Conservation (phyloP, 2,797 vertebrate species). For the Coregonus sp. region DNA sequence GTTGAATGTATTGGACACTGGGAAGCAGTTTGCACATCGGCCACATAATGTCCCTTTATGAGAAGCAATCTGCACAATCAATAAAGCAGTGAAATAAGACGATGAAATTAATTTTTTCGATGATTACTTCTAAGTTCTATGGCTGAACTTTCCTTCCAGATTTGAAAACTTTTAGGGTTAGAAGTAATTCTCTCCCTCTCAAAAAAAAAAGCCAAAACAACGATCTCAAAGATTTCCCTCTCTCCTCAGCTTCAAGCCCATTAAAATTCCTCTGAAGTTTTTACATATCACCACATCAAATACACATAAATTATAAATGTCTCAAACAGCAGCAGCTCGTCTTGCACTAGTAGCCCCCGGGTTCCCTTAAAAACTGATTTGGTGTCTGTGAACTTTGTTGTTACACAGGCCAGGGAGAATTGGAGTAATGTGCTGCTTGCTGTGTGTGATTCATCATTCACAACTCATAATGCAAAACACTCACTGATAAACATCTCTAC, state of each 20-base stretch:
- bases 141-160: constrained; percentile 58
- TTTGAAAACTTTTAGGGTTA: constrained; percentile 58
- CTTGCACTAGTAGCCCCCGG: constrained; percentile 78
- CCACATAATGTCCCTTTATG: constrained; percentile 71
- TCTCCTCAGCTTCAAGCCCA: constrained; percentile 69
- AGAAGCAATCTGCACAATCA: constrained; percentile 70
- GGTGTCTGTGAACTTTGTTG: constrained; percentile 82
- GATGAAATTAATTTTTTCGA: constrained; percentile 69
- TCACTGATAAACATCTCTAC: constrained; percentile 74
- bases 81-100: constrained; percentile 77
- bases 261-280: constrained; percentile 82
- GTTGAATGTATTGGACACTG: constrained; percentile 75
- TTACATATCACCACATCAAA: constrained; percentile 84
- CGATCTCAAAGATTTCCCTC: constrained; percentile 65
- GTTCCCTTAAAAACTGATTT: constrained; percentile 79
- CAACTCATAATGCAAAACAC: constrained; percentile 66
- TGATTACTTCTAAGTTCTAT: constrained; percentile 60
- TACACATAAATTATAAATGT: constrained; percentile 87
- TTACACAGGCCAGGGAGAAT: constrained; percentile 78
- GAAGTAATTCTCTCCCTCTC: constrained; percentile 54
- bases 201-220: constrained; percentile 57
- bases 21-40: constrained; percentile 56
- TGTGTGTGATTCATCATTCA: constrained; percentile 77
- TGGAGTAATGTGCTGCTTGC: constrained; percentile 76
- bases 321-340: constrained; percentile 70